phyloP scores from a whole-genome alignment of 2,797 vertebrate species.

The Gallinago stenura region DNA sequence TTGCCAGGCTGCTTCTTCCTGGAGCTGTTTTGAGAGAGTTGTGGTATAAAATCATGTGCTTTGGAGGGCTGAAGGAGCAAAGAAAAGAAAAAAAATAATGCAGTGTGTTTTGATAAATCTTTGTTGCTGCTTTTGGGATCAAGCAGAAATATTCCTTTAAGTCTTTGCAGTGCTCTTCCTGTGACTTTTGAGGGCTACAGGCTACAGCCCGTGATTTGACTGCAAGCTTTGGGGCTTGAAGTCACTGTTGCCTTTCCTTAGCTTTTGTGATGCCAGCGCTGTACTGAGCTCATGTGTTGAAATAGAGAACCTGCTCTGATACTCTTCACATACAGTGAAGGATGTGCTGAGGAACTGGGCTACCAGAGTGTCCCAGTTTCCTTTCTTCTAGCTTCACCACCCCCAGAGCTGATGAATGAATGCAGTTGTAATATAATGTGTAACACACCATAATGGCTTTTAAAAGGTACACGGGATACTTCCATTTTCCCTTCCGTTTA shows the following conservation, averaged over 20 bases:
- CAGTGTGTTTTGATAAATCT: neutral
- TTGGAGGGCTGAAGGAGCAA: neutral
- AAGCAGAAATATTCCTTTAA: neutral
- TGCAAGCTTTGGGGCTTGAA: neutral
- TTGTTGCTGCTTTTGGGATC: neutral
- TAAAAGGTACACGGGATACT: neutral
- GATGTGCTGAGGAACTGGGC: neutral
- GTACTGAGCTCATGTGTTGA: neutral
- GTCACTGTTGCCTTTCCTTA: neutral
- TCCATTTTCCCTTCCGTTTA: neutral
- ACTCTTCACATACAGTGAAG: neutral
- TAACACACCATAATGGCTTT: neutral
- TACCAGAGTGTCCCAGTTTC: neutral
- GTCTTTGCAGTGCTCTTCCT: neutral
- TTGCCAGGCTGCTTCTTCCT: neutral
- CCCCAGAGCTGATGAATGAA: constrained; percentile 10
- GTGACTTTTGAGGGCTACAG: neutral
- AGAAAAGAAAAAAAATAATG: neutral
- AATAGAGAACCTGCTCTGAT: neutral
- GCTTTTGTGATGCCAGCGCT: neutral
- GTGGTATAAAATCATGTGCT: neutral
- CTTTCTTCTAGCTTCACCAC: neutral
- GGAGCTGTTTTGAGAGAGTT: neutral
- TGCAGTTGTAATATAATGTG: neutral
- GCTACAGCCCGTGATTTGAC: neutral